Percentiles rank a stretch among this genome's conserved stretches.
Conservation (phyloP, 2,113 vertebrate species). For the Pycnonotus jocosus region DNA sequence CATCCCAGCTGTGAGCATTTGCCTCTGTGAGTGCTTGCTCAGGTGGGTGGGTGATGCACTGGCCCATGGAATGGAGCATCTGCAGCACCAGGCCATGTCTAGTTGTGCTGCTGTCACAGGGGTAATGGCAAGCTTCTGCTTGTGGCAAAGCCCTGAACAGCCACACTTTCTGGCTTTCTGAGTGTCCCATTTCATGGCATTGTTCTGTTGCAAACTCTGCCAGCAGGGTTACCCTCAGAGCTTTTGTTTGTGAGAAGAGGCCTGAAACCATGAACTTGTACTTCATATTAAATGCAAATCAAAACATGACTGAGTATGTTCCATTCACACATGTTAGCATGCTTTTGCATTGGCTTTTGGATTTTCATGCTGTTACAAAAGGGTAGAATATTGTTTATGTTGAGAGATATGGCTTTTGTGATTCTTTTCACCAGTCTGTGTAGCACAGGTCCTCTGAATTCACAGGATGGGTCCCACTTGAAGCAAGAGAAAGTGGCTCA, state of each 20-base stretch:
- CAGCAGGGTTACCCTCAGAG: neutral
- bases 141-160: neutral
- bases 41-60: neutral
- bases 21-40: neutral
- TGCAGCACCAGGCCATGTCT: neutral
- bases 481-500: neutral
- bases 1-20: neutral
- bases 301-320: neutral
- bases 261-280: neutral
- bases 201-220: neutral
- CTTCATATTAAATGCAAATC: neutral
- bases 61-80: neutral
- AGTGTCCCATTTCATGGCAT: neutral
- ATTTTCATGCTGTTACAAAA: neutral
- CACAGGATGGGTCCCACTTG: neutral
- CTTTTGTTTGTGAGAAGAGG: neutral
- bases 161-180: neutral
- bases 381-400: neutral
- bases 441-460: neutral
- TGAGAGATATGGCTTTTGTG: accelerated
- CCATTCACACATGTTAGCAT: neutral
- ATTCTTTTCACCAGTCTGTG: neutral
- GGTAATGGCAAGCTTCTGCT: neutral
- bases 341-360: neutral
- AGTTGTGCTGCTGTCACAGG: neutral